Evolutionary conservation across 2,797 vertebrate genomes (phyloP).

Genomic region (Cephalopachus bancanus): DNA sequence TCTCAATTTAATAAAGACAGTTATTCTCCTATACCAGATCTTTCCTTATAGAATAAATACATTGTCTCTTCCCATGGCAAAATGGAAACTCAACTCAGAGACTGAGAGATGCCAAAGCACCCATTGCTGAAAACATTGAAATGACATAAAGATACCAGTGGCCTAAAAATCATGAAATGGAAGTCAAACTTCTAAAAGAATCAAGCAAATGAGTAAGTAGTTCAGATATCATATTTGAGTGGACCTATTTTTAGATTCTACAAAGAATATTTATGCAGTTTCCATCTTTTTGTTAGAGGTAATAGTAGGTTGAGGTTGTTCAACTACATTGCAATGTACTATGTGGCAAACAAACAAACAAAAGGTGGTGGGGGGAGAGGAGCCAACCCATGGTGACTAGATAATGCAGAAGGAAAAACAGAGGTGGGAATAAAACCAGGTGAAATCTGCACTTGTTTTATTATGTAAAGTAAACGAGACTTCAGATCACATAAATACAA

Average conservation of each 20-base stretch:
- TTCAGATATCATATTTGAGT: constrained; percentile 37
- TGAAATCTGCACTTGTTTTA: neutral
- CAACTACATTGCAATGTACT: neutral
- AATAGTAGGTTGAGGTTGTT: constrained; percentile 14
- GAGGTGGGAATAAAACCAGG: neutral
- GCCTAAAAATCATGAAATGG: constrained; percentile 42
- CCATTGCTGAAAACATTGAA: constrained; percentile 1
- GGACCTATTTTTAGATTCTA: constrained; percentile 59
- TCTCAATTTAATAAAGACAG: constrained; percentile 54
- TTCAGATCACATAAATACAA: constrained; percentile 13
- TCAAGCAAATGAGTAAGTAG: neutral
- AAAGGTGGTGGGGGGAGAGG: neutral
- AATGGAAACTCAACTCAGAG: constrained; percentile 45
- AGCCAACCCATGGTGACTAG: neutral
- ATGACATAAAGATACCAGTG: constrained; percentile 6
- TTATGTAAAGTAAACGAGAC: constrained; percentile 7
- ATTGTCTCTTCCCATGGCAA: constrained; percentile 36
- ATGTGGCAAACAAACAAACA: neutral
- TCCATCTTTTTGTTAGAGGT: constrained; percentile 29
- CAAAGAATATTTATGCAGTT: constrained; percentile 46
- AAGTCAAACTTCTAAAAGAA: constrained; percentile 29
- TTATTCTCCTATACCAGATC: constrained; percentile 58
- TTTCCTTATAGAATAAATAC: constrained; percentile 45
- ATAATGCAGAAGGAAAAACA: neutral
- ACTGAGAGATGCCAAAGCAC: neutral